Evolutionary conservation across 1,140 invertebrate species (phyloP).

Genomic region (Orchestia grillus): DNA sequence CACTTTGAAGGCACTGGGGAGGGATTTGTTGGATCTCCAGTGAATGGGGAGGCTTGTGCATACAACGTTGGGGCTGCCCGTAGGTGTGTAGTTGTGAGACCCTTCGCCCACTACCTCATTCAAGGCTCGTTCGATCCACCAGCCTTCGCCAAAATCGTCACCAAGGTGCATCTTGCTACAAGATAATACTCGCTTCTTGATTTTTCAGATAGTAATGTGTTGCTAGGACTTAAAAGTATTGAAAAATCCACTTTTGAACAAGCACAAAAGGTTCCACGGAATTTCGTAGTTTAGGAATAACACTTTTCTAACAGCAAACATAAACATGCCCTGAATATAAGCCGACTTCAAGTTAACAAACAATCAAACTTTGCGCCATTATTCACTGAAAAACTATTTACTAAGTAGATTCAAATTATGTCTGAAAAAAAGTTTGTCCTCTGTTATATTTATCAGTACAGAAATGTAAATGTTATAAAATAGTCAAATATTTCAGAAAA

Average conservation of each 20-base stretch:
- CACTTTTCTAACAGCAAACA: neutral
- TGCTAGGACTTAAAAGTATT: neutral
- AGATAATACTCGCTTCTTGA: neutral
- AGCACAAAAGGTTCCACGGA: neutral
- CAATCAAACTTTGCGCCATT: neutral
- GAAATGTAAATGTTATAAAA: neutral
- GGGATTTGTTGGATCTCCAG: slow-evolving; percentile 96
- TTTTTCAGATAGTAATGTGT: neutral
- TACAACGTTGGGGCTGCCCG: slow-evolving; percentile 91
- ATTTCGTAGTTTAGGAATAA: neutral
- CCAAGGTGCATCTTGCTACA: slow-evolving; percentile 49
- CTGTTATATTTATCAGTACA: neutral
- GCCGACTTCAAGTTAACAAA: neutral
- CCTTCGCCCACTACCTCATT: slow-evolving; percentile 55
- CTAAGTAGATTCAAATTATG: neutral
- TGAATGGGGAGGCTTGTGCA: slow-evolving; percentile 90
- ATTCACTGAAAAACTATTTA: neutral
- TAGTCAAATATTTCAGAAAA: neutral
- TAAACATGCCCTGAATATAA: neutral
- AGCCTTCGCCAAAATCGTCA: slow-evolving; percentile 51
- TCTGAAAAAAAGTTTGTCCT: neutral
- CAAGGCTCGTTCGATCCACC: slow-evolving; percentile 36
- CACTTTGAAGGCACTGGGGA: slow-evolving; percentile 87
- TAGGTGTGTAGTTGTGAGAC: slow-evolving; percentile 81
- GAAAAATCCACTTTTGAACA: neutral